A percentile compares a stretch with the other conserved stretches of the same genome.
These are phyloP conservation scores for Panzeria rudis DNA, from an alignment of 2,888 invertebrate genomes.

Conservation along the genomic window DNA sequence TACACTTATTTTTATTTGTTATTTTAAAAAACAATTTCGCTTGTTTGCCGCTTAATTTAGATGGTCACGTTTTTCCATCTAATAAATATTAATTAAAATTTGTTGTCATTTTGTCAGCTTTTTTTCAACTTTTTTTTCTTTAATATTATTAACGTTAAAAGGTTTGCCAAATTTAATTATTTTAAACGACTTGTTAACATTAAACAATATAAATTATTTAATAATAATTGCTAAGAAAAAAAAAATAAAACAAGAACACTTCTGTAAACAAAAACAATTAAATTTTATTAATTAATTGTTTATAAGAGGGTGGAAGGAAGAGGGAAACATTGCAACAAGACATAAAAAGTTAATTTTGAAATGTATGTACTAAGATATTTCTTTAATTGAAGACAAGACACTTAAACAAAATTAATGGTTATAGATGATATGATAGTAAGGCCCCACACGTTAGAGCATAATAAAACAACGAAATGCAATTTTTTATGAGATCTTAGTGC, in stretches of 20 bases:
- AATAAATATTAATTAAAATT: conserved; percentile 56
- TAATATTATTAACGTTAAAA: conserved; percentile 20
- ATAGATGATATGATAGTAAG: too few species aligned
- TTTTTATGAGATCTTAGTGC: too few species aligned
- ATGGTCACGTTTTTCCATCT: conserved; percentile 36
- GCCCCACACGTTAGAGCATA: too few species aligned
- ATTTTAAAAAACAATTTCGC: background rate
- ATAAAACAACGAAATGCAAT: too few species aligned
- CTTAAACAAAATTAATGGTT: background rate
- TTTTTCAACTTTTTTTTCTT: background rate
- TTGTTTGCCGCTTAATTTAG: conserved; percentile 7
- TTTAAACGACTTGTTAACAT: conserved; percentile 48
- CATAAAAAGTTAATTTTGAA: background rate
- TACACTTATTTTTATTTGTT: background rate
- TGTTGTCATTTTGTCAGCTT: background rate
- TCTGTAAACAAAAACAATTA: background rate
- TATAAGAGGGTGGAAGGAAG: background rate
- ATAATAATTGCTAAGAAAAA: background rate
- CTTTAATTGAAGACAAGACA: background rate
- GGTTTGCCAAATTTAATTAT: conserved; percentile 50
- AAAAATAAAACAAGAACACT: background rate
- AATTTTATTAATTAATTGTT: background rate
- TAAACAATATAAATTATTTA: conserved; percentile 40
- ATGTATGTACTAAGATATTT: background rate
- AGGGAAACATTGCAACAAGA: background rate